A percentile compares a stretch with the other conserved stretches of the same genome.
Conservation (phyloP, 2,113 vertebrate species). For the Xerus inauris region DNA sequence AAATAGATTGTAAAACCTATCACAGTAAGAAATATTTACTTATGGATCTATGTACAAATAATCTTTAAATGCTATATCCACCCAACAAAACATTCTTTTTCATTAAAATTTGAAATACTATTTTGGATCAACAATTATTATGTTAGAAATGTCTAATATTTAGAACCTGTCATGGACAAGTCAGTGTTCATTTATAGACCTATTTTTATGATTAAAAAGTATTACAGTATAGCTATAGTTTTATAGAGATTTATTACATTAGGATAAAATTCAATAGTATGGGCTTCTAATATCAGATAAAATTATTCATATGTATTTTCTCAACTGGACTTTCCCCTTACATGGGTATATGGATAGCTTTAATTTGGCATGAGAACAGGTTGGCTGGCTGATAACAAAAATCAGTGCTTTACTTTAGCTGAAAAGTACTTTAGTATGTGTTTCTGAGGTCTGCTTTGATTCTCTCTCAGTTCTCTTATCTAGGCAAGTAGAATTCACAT, state of each 20-base stretch:
- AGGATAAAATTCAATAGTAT: not conserved
- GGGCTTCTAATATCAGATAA: not conserved
- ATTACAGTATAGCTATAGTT: not conserved
- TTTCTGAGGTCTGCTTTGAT: not conserved
- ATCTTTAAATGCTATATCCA: not conserved
- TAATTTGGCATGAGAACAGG: not conserved
- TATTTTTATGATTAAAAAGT: not conserved
- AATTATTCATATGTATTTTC: not conserved
- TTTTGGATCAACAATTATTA: not conserved
- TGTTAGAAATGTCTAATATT: slow-evolving; percentile 8
- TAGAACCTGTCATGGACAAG: not conserved
- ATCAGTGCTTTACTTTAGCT: not conserved
- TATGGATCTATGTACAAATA: not conserved
- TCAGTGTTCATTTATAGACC: not conserved
- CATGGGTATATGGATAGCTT: not conserved
- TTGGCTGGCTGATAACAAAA: not conserved
- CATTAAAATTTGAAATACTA: not conserved
- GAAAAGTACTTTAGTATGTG: not conserved
- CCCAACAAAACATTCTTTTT: not conserved
- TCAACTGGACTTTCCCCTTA: not conserved
- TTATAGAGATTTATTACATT: not conserved
- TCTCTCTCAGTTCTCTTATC: not conserved
- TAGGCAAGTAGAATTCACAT: not conserved
- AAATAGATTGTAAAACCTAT: slow-evolving; percentile 10
- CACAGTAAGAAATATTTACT: not conserved